Evolutionary conservation across 2,797 vertebrate species (phyloP).

Genomic region (Sebastes itinus): DNA sequence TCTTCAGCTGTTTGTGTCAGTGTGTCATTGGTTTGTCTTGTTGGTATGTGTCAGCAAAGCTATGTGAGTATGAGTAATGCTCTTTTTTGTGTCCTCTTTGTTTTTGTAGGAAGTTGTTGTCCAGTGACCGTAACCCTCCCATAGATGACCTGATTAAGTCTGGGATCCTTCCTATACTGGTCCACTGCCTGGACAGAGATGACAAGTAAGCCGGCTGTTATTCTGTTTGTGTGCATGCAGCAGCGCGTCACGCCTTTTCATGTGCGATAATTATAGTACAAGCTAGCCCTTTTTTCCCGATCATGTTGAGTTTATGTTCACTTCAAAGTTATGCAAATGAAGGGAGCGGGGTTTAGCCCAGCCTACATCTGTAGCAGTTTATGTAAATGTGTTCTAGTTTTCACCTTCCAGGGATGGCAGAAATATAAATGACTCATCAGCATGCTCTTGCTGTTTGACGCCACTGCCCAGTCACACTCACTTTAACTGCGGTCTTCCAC

Average conservation of each 20-base stretch:
- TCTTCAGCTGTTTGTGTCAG: conserved; percentile 15
- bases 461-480: background rate
- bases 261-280: conserved; percentile 17
- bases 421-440: conserved; percentile 48
- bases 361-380: conserved; percentile 35
- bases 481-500: background rate
- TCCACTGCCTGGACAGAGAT: conserved; percentile 99
- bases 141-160: conserved; percentile 99
- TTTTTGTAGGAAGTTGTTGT: conserved; percentile 92
- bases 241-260: background rate
- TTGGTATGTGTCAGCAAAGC: conserved; percentile 2
- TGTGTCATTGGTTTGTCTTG: background rate
- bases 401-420: conserved; percentile 37
- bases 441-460: background rate
- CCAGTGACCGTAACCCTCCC: conserved; percentile 98
- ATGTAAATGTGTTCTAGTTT: conserved; percentile 61
- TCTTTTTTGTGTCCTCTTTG: conserved; percentile 25
- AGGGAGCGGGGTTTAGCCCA: background rate
- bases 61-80: background rate
- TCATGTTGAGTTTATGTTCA: conserved; percentile 21
- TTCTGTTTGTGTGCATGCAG: conserved; percentile 9
- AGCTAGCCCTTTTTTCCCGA: background rate
- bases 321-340: conserved; percentile 48
- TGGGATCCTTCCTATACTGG: conserved; percentile 98
- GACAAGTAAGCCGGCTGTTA: conserved; percentile 90